phyloP scores from a whole-genome alignment of 53 echinoderm and acorn worm genomes.

The Stichopus horrens region DNA sequence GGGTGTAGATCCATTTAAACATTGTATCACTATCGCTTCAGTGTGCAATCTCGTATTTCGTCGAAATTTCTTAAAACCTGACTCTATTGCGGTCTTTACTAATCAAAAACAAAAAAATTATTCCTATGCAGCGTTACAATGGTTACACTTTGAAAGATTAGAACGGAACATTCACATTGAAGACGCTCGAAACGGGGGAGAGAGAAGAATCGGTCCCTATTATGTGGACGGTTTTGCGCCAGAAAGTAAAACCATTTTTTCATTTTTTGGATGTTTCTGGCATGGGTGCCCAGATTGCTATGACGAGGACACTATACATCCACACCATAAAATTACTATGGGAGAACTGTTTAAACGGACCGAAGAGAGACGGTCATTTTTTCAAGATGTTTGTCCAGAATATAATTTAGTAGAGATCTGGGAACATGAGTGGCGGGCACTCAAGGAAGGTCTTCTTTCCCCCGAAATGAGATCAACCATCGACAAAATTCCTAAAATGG shows the following conservation, averaged over 20 bases:
- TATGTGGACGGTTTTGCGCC: slow-evolving; percentile 32
- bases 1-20: slow-evolving; percentile 65
- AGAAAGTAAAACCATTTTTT: slow-evolving; percentile 9
- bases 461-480: neutral
- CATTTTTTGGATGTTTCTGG: slow-evolving; percentile 40
- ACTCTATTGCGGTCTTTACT: slow-evolving; percentile 44
- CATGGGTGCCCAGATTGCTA: slow-evolving; percentile 54
- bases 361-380: neutral
- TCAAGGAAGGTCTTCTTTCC: neutral
- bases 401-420: slow-evolving; percentile 25
- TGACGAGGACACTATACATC: slow-evolving; percentile 23
- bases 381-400: neutral
- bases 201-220: slow-evolving; percentile 35
- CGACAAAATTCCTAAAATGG: neutral
- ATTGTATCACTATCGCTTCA: slow-evolving; percentile 70
- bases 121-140: slow-evolving; percentile 43
- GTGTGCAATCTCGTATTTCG: slow-evolving; percentile 58
- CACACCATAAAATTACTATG: slow-evolving; percentile 18
- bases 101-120: slow-evolving; percentile 35
- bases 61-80: slow-evolving; percentile 35
- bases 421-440: neutral
- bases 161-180: slow-evolving; percentile 29
- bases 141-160: slow-evolving; percentile 29
- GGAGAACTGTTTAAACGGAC: slow-evolving; percentile 44
- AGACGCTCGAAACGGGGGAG: slow-evolving; percentile 46